A percentile compares a stretch with the other conserved stretches of the same genome.
These are phyloP conservation scores for Clostera curtula DNA, from an alignment of 2,888 invertebrate species.

Conservation along the genomic window DNA sequence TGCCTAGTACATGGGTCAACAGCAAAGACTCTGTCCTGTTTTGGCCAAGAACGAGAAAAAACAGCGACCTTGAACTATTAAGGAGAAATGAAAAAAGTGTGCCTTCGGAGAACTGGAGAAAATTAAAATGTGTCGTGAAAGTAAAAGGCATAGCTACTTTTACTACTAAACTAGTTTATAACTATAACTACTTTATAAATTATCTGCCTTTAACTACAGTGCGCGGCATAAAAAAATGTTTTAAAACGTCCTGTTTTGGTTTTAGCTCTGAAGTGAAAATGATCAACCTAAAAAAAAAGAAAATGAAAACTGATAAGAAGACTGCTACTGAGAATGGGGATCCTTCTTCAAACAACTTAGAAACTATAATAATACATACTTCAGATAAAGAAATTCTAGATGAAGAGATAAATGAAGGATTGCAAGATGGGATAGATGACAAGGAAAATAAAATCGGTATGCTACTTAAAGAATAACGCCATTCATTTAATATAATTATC, in stretches of 20 bases:
- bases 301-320: constrained; percentile 1
- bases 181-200: background rate
- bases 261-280: constrained; percentile 3
- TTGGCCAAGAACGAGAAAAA: constrained; percentile 8
- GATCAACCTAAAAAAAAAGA: background rate
- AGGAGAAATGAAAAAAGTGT: constrained; percentile 6
- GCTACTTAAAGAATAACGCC: constrained; percentile 2
- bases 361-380: too few species aligned
- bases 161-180: constrained; percentile 5
- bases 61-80: constrained; percentile 6
- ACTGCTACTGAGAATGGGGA: constrained; percentile 2
- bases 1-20: too few species aligned
- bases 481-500: constrained; percentile 2
- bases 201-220: background rate
- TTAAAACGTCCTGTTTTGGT: constrained; percentile 4
- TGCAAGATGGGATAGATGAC: constrained; percentile 2
- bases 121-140: constrained; percentile 6
- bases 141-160: constrained; percentile 4
- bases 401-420: constrained; percentile 1
- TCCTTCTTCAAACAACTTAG: constrained; percentile 3
- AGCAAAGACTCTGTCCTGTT: too few species aligned
- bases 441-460: constrained; percentile 2
- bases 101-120: constrained; percentile 8
- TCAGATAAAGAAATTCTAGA: constrained; percentile 1
- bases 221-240: background rate